Percentiles rank a stretch among this genome's conserved stretches.
These are phyloP conservation scores for Campylomormyrus tamandua DNA, from an alignment of 2,113 vertebrate species.

Conservation along the genomic window DNA sequence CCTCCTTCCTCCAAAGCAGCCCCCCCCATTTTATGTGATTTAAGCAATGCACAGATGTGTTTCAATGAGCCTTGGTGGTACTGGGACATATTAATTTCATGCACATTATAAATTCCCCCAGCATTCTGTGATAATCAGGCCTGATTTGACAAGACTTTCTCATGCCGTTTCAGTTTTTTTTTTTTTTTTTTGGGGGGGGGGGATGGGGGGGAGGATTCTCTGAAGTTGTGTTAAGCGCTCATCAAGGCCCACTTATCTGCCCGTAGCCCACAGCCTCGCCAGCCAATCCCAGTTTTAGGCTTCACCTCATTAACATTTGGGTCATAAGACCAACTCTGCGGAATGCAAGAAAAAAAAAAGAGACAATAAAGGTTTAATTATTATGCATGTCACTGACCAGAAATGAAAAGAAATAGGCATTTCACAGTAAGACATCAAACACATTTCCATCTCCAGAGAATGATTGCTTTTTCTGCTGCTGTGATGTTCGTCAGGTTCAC, in stretches of 20 bases:
- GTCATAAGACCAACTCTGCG: constrained; percentile 65
- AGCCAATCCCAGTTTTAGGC: constrained; percentile 67
- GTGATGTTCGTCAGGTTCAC: constrained; percentile 81
- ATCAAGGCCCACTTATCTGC: constrained; percentile 77
- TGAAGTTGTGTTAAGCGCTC: constrained; percentile 81
- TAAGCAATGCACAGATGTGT: constrained; percentile 70
- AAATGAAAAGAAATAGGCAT: constrained; percentile 70
- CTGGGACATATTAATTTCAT: constrained; percentile 79
- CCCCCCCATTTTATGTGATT: constrained; percentile 71
- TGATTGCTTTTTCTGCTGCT: constrained; percentile 82
- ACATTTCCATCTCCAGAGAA: constrained; percentile 83
- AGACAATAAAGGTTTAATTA: constrained; percentile 78
- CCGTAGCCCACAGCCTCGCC: constrained; percentile 47
- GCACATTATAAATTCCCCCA: constrained; percentile 80
- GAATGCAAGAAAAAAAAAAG: constrained; percentile 34
- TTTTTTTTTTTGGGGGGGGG: constrained; percentile 17
- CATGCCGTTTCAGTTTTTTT: constrained; percentile 79
- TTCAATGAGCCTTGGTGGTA: constrained; percentile 71
- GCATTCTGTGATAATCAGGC: constrained; percentile 75
- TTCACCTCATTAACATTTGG: constrained; percentile 64
- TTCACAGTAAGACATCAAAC: constrained; percentile 85
- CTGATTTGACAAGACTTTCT: constrained; percentile 82
- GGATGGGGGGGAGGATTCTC: neutral
- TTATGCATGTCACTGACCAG: constrained; percentile 73
- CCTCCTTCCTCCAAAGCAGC: neutral